A percentile compares a stretch with the other conserved stretches of the same genome.
These are phyloP conservation scores for Ficedula albicollis DNA, from an alignment of 2,797 vertebrate species.

Conservation along the genomic window DNA sequence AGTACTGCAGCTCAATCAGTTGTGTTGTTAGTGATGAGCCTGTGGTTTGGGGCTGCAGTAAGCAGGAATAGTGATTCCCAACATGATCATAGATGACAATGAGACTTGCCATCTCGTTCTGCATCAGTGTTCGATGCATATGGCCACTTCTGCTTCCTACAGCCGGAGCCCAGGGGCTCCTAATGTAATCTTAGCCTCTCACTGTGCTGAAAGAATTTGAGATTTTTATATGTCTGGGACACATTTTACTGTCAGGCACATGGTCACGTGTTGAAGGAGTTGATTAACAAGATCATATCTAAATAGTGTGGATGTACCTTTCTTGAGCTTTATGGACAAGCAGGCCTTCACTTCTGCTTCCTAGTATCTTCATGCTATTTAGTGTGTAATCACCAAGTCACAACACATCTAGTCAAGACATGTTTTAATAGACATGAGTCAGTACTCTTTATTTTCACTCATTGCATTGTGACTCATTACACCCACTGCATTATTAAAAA, in stretches of 20 bases:
- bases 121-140: neutral
- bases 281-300: neutral
- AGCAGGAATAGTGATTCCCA: neutral
- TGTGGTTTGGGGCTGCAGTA: neutral
- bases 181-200: neutral
- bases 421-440: slow-evolving; percentile 4
- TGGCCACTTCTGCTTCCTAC: neutral
- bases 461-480: slow-evolving; percentile 14
- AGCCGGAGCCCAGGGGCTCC: neutral
- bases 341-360: neutral
- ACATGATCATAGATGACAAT: neutral
- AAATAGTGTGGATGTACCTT: neutral
- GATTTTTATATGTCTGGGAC: neutral
- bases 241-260: neutral
- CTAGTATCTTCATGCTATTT: neutral
- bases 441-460: slow-evolving; percentile 4
- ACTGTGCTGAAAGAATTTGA: neutral
- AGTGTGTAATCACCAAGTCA: neutral
- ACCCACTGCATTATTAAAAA: neutral
- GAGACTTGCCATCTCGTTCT: neutral
- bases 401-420: neutral
- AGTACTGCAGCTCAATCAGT: neutral
- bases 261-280: neutral
- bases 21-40: neutral
- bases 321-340: neutral